phyloP scores from a whole-genome alignment of 2,797 vertebrate species.

The Acanthis flammea region DNA sequence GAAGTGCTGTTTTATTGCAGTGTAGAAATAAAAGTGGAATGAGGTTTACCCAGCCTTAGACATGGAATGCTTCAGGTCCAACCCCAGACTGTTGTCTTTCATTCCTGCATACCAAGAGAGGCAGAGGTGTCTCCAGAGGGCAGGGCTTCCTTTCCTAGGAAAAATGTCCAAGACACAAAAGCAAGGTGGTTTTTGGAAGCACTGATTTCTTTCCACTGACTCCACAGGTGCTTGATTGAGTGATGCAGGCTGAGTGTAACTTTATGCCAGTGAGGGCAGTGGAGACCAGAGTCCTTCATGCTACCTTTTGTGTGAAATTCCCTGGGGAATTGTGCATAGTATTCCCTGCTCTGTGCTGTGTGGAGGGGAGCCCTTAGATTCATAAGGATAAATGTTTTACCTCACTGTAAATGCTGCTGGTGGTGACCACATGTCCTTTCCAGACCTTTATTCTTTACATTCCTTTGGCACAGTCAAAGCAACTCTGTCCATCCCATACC shows the following conservation, averaged over 20 bases:
- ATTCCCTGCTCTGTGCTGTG: not conserved
- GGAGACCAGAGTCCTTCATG: not conserved
- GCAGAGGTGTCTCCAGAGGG: not conserved
- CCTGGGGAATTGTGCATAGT: not conserved
- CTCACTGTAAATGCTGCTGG: not conserved
- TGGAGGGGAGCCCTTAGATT: not conserved
- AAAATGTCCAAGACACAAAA: not conserved
- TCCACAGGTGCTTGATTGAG: not conserved
- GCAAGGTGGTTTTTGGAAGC: not conserved
- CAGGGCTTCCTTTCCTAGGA: not conserved
- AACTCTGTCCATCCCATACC: not conserved
- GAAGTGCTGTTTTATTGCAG: not conserved
- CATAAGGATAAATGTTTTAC: not conserved
- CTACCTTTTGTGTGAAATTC: not conserved
- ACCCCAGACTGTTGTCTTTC: not conserved
- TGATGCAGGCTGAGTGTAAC: not conserved
- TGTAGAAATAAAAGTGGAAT: not conserved
- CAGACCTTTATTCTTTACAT: not conserved
- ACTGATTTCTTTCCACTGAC: not conserved
- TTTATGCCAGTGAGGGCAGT: not conserved
- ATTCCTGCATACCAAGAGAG: not conserved
- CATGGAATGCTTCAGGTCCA: not conserved
- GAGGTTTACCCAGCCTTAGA: not conserved
- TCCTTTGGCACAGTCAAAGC: not conserved
- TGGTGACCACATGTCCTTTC: not conserved